phyloP scores from a whole-genome alignment of 1,140 invertebrate genomes.

The Trachelipus rathkii region DNA sequence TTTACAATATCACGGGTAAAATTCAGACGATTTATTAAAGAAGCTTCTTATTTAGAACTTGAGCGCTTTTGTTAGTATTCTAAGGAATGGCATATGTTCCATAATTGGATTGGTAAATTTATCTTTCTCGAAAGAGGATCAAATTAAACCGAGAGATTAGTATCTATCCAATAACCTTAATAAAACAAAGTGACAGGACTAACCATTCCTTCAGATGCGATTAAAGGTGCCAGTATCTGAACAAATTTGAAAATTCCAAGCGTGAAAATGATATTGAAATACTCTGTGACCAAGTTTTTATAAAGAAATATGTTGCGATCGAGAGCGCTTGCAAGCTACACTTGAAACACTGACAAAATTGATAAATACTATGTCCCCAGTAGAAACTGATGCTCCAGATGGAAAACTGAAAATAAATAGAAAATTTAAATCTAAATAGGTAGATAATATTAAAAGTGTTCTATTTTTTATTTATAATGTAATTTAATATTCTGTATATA shows the following conservation, averaged over 20 bases:
- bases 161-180: not conserved
- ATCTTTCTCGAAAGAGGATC: not conserved
- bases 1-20: constrained; percentile 35
- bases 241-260: not conserved
- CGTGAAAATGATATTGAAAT: too few relatives aligned
- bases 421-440: too few relatives aligned
- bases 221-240: not conserved
- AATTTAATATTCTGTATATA: too few relatives aligned
- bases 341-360: not conserved
- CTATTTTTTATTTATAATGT: too few relatives aligned
- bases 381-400: too few relatives aligned
- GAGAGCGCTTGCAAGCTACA: not conserved
- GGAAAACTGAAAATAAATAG: too few relatives aligned
- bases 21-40: constrained; percentile 35
- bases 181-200: too few relatives aligned
- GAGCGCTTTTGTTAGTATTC: constrained; percentile 32
- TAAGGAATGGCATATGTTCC: constrained; percentile 29
- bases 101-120: not conserved
- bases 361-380: too few relatives aligned
- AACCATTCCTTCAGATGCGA: not conserved
- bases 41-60: constrained; percentile 36
- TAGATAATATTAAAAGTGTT: too few relatives aligned
- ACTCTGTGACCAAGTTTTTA: too few relatives aligned
- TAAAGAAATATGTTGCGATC: not conserved
- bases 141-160: not conserved